Percentiles rank a stretch among this genome's conserved stretches.
Evolutionary conservation across 1,140 invertebrate genomes (phyloP).

Genomic region (Laodelphax striatellus): DNA sequence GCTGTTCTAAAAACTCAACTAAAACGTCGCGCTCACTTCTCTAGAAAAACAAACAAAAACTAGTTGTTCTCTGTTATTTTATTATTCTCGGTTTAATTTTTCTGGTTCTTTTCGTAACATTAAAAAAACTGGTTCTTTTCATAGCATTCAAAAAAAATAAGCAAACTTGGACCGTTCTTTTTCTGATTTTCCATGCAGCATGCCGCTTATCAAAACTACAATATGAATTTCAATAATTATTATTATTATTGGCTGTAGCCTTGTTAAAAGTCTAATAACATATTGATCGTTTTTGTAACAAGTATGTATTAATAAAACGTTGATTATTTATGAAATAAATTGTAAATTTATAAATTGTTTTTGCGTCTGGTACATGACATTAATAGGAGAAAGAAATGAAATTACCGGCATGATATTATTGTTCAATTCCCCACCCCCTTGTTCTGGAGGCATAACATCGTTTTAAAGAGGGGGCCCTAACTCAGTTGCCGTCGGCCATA

Average conservation of each 20-base stretch:
- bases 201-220: slow-evolving; percentile 9
- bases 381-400: background rate
- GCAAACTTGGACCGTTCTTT: slow-evolving; percentile 10
- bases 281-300: slow-evolving; percentile 3
- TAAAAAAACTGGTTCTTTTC: slow-evolving; percentile 11
- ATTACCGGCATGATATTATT: slow-evolving; percentile 8
- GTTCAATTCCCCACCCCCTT: slow-evolving; percentile 29
- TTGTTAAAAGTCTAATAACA: slow-evolving; percentile 1
- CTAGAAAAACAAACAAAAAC: background rate
- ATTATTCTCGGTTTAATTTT: slow-evolving; percentile 3
- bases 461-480: slow-evolving; percentile 31
- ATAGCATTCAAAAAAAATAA: slow-evolving; percentile 11
- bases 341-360: slow-evolving; percentile 4
- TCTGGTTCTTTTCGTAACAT: slow-evolving; percentile 12
- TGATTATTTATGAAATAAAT: slow-evolving; percentile 6
- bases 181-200: slow-evolving; percentile 15
- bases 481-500: background rate
- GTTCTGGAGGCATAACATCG: slow-evolving; percentile 37
- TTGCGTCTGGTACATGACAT: slow-evolving; percentile 1
- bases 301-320: slow-evolving; percentile 2
- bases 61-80: slow-evolving; percentile 9
- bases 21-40: background rate
- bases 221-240: slow-evolving; percentile 7
- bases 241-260: slow-evolving; percentile 1
- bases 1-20: too few relatives aligned